Base-by-base conservation (phyloP, 2,888 invertebrate species). In the Caenorhabditis zanzibari region DNA sequence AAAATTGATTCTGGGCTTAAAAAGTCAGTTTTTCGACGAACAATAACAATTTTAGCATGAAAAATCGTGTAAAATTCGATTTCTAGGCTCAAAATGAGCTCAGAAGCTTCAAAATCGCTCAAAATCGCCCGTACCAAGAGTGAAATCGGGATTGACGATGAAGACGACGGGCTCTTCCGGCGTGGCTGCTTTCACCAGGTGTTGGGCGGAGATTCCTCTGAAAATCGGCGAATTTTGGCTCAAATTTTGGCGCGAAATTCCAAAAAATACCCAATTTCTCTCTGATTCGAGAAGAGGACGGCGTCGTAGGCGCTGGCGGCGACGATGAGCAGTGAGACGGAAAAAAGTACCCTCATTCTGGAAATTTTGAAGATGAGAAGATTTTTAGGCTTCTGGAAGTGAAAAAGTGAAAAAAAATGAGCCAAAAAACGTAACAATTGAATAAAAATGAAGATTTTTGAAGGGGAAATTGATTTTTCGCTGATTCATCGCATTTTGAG, bases 141-240 rank as follows among this genome's bases (percentile, higher is more conserved):
- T 86, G 82, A 88, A 88, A 74, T 88, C 86, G 22, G 87, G 87
- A 68, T 86, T 84, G 24, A 85, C 85, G 35, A 88, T 79, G 68
- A 88, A 85, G 14, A 88, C 85, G 32, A 88, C 61, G 10, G 88
- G 88, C 54, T 82, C 56, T n/a, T 85, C 84, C 16, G 85, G 32
- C 7, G 86, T 80, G 12, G 88, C 87, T 9, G 75, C 68, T 19
- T 73, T 63, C 10, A 87, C 72, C 3, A 88, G 68, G 19, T 85
- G 59, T 10, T 69, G 81, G 54, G 84, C 73, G 73, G 72, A 52
- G 47, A 63, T 32, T 72, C 63, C 64, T 49, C 64, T 71, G 38
- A 19, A 66, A 58, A 47, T 58, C 38, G n/a, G 14, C 9, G 47
- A 54, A 22, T 56, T 69, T 14, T 54, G 2, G 22, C 38, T n/a